Evolutionary conservation across 2,797 vertebrate species (phyloP).

Genomic region (Takifugu rubripes): DNA sequence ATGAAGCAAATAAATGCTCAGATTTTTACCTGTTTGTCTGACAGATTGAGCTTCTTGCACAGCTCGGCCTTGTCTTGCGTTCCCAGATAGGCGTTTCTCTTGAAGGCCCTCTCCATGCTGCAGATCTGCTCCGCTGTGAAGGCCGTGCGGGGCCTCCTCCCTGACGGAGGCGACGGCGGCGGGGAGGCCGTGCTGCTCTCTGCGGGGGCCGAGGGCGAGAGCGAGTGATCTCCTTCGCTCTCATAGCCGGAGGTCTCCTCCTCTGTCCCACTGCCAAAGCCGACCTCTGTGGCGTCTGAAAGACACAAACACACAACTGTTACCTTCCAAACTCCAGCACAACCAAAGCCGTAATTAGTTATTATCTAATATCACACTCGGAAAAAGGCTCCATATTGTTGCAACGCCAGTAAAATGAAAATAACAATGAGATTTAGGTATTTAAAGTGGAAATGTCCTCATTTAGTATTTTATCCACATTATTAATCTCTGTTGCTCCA

Average conservation of each 20-base stretch:
- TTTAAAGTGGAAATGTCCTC: too few relatives aligned
- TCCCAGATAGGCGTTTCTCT: slow-evolving; percentile 77
- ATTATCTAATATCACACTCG: too few relatives aligned
- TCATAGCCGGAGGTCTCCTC: slow-evolving; percentile 79
- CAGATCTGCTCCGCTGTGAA: slow-evolving; percentile 78
- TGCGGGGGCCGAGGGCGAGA: slow-evolving; percentile 43
- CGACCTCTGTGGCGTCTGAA: slow-evolving; percentile 40
- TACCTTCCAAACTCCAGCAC: too few relatives aligned
- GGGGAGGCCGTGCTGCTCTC: slow-evolving; percentile 17
- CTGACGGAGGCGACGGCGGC: slow-evolving; percentile 39
- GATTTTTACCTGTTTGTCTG: slow-evolving; percentile 77
- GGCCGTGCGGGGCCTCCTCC: slow-evolving; percentile 75
- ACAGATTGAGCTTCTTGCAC: slow-evolving; percentile 74
- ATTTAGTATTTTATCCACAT: too few relatives aligned
- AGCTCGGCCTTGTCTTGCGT: slow-evolving; percentile 79
- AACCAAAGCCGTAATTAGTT: too few relatives aligned
- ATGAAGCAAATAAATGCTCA: neutral
- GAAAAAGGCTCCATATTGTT: too few relatives aligned
- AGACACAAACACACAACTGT: neutral
- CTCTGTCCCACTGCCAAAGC: slow-evolving; percentile 67
- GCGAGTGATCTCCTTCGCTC: slow-evolving; percentile 68
- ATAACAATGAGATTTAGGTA: too few relatives aligned
- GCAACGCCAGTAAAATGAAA: too few relatives aligned
- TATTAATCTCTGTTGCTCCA: too few relatives aligned
- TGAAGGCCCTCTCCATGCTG: slow-evolving; percentile 76